Percentiles rank a stretch among this genome's conserved stretches.
These are phyloP conservation scores for Myotis planiceps DNA, from an alignment of 2,797 vertebrate species.

Conservation along the genomic window DNA sequence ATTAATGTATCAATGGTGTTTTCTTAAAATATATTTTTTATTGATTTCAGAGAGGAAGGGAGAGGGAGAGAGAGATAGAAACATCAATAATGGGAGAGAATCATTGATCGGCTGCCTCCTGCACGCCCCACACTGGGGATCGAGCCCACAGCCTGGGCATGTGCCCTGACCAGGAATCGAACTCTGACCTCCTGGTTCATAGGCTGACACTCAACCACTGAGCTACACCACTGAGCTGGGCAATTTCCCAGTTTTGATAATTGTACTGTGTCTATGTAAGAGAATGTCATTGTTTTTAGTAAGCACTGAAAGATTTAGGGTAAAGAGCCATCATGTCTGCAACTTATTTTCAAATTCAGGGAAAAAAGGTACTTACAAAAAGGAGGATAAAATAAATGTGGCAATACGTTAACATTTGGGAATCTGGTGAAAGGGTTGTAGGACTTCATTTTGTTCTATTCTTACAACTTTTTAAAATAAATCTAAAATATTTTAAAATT, in stretches of 20 bases:
- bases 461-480: neutral
- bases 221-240: neutral
- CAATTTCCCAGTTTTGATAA: conserved; percentile 5
- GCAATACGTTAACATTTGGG: neutral
- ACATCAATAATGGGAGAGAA: too few species aligned
- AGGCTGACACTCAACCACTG: too few species aligned
- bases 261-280: neutral
- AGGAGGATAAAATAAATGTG: neutral
- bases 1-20: neutral
- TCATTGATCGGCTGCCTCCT: too few species aligned
- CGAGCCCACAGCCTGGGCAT: too few species aligned
- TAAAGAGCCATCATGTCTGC: neutral
- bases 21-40: too few species aligned
- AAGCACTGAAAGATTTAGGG: neutral
- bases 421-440: neutral
- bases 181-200: too few species aligned
- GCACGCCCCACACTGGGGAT: too few species aligned
- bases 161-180: too few species aligned
- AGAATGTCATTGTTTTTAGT: neutral
- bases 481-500: neutral
- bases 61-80: too few species aligned
- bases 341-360: neutral
- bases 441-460: neutral
- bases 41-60: too few species aligned
- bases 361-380: neutral